Conservation (phyloP, 2,888 invertebrate genomes). For the Hypomecis punctinalis region DNA sequence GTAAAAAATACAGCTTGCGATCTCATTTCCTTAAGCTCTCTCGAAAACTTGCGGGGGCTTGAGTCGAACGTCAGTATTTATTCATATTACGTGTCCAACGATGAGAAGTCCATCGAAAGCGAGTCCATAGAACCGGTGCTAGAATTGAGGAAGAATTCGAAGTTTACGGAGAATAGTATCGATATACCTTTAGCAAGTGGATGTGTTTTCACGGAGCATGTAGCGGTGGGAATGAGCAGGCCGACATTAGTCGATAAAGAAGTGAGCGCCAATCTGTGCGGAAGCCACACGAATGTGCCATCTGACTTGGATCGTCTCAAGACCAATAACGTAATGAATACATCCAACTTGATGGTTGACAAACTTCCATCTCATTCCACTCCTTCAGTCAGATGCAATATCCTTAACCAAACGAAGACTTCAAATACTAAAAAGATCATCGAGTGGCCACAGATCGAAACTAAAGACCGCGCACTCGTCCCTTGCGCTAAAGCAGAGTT, state of each 20-base stretch:
- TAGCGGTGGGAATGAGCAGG: constrained; percentile 25
- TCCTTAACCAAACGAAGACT: constrained; percentile 37
- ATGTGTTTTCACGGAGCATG: constrained; percentile 13
- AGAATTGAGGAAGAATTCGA: constrained; percentile 1
- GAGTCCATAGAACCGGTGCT: constrained; percentile 7
- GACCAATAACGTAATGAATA: constrained; percentile 51
- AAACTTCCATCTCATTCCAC: constrained; percentile 58
- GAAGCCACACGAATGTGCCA: constrained; percentile 55
- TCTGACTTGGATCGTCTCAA: constrained; percentile 50
- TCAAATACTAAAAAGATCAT: constrained; percentile 30
- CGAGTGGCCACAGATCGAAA: constrained; percentile 44
- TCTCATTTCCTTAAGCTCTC: constrained; percentile 57
- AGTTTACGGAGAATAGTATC: constrained; percentile 3
- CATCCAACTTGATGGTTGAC: constrained; percentile 54
- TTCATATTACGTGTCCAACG: constrained; percentile 57
- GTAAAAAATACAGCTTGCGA: constrained; percentile 44
- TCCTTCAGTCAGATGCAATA: constrained; percentile 52
- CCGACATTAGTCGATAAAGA: constrained; percentile 61
- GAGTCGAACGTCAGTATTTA: constrained; percentile 59
- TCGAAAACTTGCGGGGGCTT: constrained; percentile 58
- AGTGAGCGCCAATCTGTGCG: constrained; percentile 54
- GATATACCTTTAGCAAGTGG: constrained; percentile 11
- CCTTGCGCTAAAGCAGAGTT: constrained; percentile 32
- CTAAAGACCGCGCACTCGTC: constrained; percentile 24
- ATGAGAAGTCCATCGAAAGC: constrained; percentile 22